Evolutionary conservation across 2,888 invertebrate genomes (phyloP).

Genomic region (Stenchaetothrips biformis): DNA sequence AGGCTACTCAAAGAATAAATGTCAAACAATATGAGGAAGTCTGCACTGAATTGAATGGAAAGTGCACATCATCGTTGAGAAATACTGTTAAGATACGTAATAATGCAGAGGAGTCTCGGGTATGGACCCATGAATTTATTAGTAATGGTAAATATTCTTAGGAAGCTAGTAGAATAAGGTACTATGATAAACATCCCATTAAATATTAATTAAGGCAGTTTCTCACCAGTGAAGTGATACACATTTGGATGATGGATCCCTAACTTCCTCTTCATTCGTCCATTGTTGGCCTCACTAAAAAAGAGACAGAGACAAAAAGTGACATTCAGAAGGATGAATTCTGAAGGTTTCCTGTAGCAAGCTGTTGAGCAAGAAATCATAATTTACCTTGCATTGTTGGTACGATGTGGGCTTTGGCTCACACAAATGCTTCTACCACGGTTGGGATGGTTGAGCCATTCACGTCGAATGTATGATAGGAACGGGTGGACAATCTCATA

Average conservation of each 20-base stretch:
- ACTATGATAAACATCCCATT: not conserved
- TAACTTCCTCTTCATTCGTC: not conserved
- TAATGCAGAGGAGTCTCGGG: no score
- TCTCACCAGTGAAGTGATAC: not conserved
- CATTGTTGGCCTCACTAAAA: not conserved
- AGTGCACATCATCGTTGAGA: no score
- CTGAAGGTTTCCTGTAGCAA: not conserved
- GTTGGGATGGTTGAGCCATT: not conserved
- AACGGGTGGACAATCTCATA: not conserved
- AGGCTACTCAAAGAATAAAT: not conserved
- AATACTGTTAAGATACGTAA: no score
- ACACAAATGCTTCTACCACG: not conserved
- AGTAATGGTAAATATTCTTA: no score
- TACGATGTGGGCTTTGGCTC: not conserved
- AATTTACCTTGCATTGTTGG: not conserved
- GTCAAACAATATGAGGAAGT: not conserved
- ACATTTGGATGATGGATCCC: not conserved
- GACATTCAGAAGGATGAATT: not conserved
- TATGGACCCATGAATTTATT: no score
- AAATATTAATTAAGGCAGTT: not conserved
- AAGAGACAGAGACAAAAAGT: not conserved
- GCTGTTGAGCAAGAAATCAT: not conserved
- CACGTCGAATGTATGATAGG: not conserved
- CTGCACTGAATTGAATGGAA: no score
- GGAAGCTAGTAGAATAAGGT: no score